A percentile compares a stretch with the other conserved stretches of the same genome.
Evolutionary conservation across 2,888 invertebrate species (phyloP).

Genomic region (Bombylius major): DNA sequence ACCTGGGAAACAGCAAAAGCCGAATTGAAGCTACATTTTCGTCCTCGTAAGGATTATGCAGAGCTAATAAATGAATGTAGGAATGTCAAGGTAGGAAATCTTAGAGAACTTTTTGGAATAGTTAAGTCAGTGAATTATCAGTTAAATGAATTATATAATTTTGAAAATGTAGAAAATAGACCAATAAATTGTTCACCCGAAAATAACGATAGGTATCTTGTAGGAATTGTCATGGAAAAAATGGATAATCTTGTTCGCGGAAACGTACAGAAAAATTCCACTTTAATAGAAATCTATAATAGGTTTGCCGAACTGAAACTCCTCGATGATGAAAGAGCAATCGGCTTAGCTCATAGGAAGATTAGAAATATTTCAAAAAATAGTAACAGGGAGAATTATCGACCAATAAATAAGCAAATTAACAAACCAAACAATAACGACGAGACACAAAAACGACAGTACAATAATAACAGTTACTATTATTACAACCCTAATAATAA

Average conservation of each 20-base stretch:
- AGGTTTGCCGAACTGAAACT: background rate
- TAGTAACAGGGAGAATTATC: no score
- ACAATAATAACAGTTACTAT: no score
- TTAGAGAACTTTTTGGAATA: background rate
- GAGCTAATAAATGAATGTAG: background rate
- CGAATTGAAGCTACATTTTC: no score
- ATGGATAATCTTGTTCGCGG: background rate
- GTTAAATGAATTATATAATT: constrained; percentile 3
- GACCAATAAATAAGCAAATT: no score
- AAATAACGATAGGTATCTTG: background rate
- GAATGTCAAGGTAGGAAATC: background rate
- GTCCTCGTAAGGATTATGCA: background rate
- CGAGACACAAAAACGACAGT: no score
- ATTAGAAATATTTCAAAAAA: no score
- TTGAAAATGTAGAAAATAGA: background rate
- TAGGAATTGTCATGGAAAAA: no score
- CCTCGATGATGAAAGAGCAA: background rate
- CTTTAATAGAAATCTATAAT: background rate
- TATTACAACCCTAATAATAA: no score
- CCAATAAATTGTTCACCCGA: constrained; percentile 1
- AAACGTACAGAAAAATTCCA: background rate
- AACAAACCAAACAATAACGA: no score
- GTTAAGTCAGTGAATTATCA: constrained; percentile 1
- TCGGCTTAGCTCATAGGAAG: background rate
- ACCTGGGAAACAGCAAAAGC: background rate